Conservation (phyloP, 2,797 vertebrate species). For the Hyperoplus immaculatus region DNA sequence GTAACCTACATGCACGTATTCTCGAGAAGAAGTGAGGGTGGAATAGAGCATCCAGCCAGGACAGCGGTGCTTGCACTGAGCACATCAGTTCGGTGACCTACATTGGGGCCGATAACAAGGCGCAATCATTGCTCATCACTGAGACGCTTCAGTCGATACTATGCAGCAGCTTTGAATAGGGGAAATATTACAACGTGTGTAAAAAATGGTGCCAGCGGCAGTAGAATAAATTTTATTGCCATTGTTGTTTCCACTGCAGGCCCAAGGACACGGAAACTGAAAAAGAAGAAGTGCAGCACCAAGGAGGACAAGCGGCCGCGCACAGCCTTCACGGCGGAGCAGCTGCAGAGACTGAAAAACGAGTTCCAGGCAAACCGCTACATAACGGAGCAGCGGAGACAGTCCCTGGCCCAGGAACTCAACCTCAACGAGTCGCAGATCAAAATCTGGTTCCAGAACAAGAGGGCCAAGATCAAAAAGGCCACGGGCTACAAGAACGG, state of each 20-base stretch:
- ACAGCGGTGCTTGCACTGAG: background rate
- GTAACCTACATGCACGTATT: no score
- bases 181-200: no score
- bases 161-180: background rate
- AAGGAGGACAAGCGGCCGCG: constrained; percentile 97
- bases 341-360: constrained; percentile 97
- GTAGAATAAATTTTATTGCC: constrained; percentile 71
- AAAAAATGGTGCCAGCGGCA: constrained; percentile 11
- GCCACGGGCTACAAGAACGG: constrained; percentile 95
- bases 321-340: constrained; percentile 97
- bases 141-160: background rate
- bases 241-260: constrained; percentile 91
- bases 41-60: background rate
- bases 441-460: constrained; percentile 99
- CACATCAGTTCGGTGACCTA: background rate
- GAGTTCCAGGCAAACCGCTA: constrained; percentile 98
- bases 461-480: constrained; percentile 98
- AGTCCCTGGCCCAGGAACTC: constrained; percentile 95
- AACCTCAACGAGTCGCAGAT: constrained; percentile 98
- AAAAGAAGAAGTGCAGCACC: constrained; percentile 94
- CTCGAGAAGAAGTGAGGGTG: no score
- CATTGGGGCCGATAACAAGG: background rate
- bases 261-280: constrained; percentile 97
- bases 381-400: constrained; percentile 97
- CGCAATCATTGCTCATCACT: constrained; percentile 15